phyloP scores from a whole-genome alignment of 1,140 invertebrate genomes.

The Drosophila pruinosa region DNA sequence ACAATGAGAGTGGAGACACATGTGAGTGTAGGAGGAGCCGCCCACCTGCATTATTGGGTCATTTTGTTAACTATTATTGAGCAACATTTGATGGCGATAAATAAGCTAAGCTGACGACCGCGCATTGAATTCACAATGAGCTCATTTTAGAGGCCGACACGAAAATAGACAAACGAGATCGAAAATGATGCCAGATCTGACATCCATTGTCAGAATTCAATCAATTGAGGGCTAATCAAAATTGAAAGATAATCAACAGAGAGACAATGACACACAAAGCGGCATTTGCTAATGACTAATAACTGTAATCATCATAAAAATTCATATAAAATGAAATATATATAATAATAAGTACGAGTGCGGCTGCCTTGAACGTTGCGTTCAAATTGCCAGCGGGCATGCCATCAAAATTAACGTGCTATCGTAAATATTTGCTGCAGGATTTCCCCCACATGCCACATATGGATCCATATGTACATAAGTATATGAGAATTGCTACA shows the following conservation, averaged over 20 bases:
- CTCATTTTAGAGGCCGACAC: slow-evolving; percentile 5
- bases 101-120: slow-evolving; percentile 6
- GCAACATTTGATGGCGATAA: background rate
- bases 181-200: background rate
- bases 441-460: background rate
- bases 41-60: slow-evolving; percentile 35
- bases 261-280: slow-evolving; percentile 44
- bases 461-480: slow-evolving; percentile 15
- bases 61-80: slow-evolving; percentile 13
- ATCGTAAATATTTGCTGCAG: slow-evolving; percentile 63
- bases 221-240: slow-evolving; percentile 24
- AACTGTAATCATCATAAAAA: slow-evolving; percentile 65
- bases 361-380: background rate
- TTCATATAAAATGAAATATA: slow-evolving; percentile 44
- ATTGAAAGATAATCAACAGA: slow-evolving; percentile 53
- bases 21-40: background rate
- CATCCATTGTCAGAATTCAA: slow-evolving; percentile 1
- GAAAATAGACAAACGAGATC: background rate
- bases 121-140: slow-evolving; percentile 32
- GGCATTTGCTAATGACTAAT: slow-evolving; percentile 69
- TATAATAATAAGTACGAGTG: slow-evolving; percentile 37
- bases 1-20: slow-evolving; percentile 42
- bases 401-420: slow-evolving; percentile 74
- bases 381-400: slow-evolving; percentile 48
- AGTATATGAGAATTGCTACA: slow-evolving; percentile 34